Conservation (phyloP, 2,888 invertebrate species). For the Lamellibrachia satsuma region DNA sequence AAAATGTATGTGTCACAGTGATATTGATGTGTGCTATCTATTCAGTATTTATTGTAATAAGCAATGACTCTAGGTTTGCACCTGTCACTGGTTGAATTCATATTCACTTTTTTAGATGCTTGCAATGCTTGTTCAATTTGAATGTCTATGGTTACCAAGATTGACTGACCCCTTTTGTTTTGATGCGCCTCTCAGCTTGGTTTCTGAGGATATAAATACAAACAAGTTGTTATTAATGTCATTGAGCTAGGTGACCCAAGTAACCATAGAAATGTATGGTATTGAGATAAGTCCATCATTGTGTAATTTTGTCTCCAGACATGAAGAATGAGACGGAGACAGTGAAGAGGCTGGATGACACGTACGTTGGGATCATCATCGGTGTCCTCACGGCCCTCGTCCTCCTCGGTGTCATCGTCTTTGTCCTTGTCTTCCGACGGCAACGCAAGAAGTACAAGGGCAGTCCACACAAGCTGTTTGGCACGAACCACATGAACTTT, state of each 20-base stretch:
- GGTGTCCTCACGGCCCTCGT: constrained; percentile 78
- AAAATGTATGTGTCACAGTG: no score
- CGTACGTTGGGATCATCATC: constrained; percentile 41
- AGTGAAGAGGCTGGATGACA: constrained; percentile 29
- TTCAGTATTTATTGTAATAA: no score
- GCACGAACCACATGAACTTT: constrained; percentile 33
- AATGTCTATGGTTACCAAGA: no score
- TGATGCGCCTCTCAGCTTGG: no score
- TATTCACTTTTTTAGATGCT: background rate
- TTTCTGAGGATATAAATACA: no score
- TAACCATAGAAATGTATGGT: background rate
- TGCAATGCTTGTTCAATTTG: background rate
- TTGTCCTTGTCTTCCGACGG: constrained; percentile 72
- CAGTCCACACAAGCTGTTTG: constrained; percentile 26
- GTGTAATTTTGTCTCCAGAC: background rate
- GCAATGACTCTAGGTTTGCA: no score
- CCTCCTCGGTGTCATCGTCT: constrained; percentile 75
- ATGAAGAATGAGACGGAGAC: background rate
- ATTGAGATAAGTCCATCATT: background rate
- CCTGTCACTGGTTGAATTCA: background rate
- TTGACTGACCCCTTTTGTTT: no score
- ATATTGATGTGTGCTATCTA: no score
- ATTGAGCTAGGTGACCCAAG: background rate
- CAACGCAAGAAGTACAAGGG: constrained; percentile 46
- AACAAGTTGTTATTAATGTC: no score